These are phyloP conservation scores for Carassius gibelio DNA, from an alignment of 2,113 vertebrate species.

Conservation along the genomic window DNA sequence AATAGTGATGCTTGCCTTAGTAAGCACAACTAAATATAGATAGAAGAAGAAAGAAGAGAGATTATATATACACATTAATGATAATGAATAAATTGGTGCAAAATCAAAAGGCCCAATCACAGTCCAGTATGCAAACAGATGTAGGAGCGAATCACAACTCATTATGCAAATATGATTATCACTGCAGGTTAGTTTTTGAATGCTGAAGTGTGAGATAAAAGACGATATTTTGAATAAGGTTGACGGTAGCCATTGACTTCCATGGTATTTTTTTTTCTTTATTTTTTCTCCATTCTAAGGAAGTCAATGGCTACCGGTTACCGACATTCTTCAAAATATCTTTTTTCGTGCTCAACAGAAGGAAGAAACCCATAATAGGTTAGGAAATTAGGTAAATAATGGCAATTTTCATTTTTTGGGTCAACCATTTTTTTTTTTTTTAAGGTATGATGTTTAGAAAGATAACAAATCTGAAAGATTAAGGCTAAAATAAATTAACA, in stretches of 20 bases:
- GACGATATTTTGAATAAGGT: too few species aligned
- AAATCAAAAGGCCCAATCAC: not conserved
- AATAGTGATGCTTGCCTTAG: constrained; percentile 28
- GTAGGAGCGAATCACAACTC: not conserved
- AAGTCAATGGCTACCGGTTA: not conserved
- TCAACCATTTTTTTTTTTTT: not conserved
- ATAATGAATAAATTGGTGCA: not conserved
- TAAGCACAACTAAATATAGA: constrained; percentile 33
- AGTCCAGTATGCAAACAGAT: constrained; percentile 8
- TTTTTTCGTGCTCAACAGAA: not conserved
- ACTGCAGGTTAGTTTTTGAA: not conserved
- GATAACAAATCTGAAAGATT: not conserved
- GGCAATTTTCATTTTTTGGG: too few species aligned
- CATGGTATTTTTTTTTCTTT: not conserved
- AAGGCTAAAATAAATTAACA: not conserved
- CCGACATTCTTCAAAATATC: not conserved
- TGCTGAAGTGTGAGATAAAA: not conserved
- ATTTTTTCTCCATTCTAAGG: not conserved
- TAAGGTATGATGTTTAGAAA: not conserved
- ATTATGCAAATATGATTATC: not conserved
- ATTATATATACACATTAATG: not conserved
- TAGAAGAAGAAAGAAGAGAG: constrained; percentile 17
- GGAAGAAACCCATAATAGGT: not conserved
- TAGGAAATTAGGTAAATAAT: not conserved
- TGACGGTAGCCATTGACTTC: not conserved